Percentiles rank a stretch among this genome's conserved stretches.
Conservation (phyloP, 2,888 invertebrate genomes). For the Orthonevra nobilis region DNA sequence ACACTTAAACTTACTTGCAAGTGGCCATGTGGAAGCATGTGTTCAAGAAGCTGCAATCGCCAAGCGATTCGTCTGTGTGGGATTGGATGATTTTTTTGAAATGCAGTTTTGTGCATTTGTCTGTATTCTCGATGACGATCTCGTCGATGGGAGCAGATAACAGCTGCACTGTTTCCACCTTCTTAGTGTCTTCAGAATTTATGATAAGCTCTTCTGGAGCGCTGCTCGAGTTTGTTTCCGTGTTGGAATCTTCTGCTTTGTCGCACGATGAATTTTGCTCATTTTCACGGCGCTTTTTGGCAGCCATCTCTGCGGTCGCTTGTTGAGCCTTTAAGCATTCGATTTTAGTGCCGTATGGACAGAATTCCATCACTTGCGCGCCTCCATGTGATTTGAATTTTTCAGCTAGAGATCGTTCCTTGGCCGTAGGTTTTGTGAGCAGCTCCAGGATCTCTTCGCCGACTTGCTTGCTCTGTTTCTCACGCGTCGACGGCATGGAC, state of each 20-base stretch:
- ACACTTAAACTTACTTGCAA: constrained; percentile 88
- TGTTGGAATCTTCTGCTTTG: constrained; percentile 64
- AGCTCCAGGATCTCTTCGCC: constrained; percentile 97
- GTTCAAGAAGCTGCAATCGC: constrained; percentile 98
- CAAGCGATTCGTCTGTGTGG: constrained; percentile 96
- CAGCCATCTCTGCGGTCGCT: constrained; percentile 78
- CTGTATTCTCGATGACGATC: constrained; percentile 75
- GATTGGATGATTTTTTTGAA: constrained; percentile 97
- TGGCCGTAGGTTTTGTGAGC: constrained; percentile 96
- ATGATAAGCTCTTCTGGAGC: constrained; percentile 75
- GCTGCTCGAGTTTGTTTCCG: constrained; percentile 64
- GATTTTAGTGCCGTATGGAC: constrained; percentile 95
- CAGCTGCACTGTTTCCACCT: constrained; percentile 29
- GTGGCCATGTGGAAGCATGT: constrained; percentile 99
- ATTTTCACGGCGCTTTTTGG: constrained; percentile 75
- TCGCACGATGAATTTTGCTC: constrained; percentile 50
- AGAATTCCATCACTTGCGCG: constrained; percentile 96
- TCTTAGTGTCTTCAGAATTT: constrained; percentile 54
- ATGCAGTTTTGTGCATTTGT: constrained; percentile 93
- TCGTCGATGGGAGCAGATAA: constrained; percentile 52
- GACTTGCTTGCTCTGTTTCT: constrained; percentile 96
- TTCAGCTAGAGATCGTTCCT: constrained; percentile 96
- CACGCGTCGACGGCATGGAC: constrained; percentile 90
- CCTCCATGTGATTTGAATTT: constrained; percentile 97
- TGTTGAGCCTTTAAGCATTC: constrained; percentile 86